Evolutionary conservation across 2,888 invertebrate species (phyloP), one percentile per base, ranked within the genome.

Genomic region (Polietes domitor): DNA sequence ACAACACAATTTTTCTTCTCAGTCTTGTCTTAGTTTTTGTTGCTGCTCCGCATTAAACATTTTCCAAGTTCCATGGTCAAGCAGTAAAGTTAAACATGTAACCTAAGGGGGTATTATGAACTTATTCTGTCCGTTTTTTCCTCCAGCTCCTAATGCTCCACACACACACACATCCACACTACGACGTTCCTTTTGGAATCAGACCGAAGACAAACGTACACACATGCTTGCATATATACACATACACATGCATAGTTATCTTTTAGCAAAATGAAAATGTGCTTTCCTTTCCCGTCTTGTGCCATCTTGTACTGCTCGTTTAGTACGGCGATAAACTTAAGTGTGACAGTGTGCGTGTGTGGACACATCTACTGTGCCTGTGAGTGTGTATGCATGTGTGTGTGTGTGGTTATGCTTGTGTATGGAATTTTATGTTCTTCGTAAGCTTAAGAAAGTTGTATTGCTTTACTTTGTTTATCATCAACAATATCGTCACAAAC

Each of bases 11-110:
- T 65, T 17, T 73, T 73, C 32, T 63, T 65, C 50, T 4, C 6
- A 26, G 28, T 63, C 61, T 71, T 63, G 47, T 71, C 61, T 24
- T 65, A 21, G 50, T 72, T 17, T 53, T 72, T 80, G 43, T 17
- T 63, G 17, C 47, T 75, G 70, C 24, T 61, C 74, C 71, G 65
- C 47, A 50, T 68, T 12, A 74, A 83, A 74, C 53, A 74, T 77
- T 75, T 83, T 65, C 19, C 55, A 83, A 83, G 77, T 77, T 81
- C 75, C 78, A 84, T 84, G 84, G 81, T 84, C 84, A 84, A 84
- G 81, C 81, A 81, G 65, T 81, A 58, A 76, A 81, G 72, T 76
- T 81, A 43, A 84, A 73, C 55, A 63, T 58, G 71, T 65, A 83
- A 73, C 55, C 74, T 83, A 65, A 75, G 61, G 80, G 74, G 80